phyloP scores from a whole-genome alignment of 1,140 invertebrate species.

The Spodoptera frugiperda region DNA sequence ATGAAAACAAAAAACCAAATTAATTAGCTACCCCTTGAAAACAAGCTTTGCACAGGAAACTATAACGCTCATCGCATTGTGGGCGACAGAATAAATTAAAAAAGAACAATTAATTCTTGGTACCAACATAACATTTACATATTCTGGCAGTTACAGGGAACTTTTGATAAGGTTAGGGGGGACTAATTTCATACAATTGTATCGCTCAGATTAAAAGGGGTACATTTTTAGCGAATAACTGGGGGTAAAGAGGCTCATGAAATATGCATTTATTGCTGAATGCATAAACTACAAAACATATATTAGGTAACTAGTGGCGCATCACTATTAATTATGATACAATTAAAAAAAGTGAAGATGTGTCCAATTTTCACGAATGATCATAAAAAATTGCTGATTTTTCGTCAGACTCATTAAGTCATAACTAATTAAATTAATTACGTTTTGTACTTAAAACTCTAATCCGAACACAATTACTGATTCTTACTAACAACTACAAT shows the following conservation, averaged over 20 bases:
- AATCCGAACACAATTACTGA: too few relatives aligned
- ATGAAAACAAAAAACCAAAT: slow-evolving; percentile 21
- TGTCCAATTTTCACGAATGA: too few relatives aligned
- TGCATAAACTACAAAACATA: neutral
- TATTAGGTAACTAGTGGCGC: neutral
- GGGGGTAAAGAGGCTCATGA: neutral
- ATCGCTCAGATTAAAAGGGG: slow-evolving; percentile 26
- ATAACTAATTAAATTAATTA: too few relatives aligned
- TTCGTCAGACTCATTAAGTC: too few relatives aligned
- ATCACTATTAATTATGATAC: too few relatives aligned
- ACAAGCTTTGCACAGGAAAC: slow-evolving; percentile 15
- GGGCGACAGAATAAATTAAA: slow-evolving; percentile 45
- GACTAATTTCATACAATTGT: slow-evolving; percentile 32
- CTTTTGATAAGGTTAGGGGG: slow-evolving; percentile 28
- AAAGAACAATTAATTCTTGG: slow-evolving; percentile 44
- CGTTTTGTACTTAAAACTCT: too few relatives aligned
- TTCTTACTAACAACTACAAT: too few relatives aligned
- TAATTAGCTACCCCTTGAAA: slow-evolving; percentile 28
- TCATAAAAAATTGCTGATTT: too few relatives aligned
- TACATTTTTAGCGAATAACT: slow-evolving; percentile 6
- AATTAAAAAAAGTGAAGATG: too few relatives aligned
- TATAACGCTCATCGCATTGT: slow-evolving; percentile 20
- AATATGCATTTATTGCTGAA: neutral
- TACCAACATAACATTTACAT: slow-evolving; percentile 45
- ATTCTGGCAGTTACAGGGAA: slow-evolving; percentile 23